phyloP scores from a whole-genome alignment of 2,888 invertebrate species.

The Xestia c-nigrum region DNA sequence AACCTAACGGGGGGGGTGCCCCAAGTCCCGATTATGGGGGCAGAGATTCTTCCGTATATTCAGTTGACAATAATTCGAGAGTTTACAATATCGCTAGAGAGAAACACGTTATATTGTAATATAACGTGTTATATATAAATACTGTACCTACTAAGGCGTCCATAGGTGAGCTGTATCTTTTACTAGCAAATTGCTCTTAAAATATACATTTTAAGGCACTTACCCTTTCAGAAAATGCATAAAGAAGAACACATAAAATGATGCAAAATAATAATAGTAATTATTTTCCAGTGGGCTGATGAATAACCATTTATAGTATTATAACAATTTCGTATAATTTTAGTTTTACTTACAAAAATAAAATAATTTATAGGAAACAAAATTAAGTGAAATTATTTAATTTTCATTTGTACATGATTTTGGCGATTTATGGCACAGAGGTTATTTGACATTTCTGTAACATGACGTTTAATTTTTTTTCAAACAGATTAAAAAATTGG shows the following conservation, averaged over 20 bases:
- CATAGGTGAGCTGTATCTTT: too few relatives aligned
- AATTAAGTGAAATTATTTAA: background rate
- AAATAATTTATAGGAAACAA: background rate
- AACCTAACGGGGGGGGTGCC: too few relatives aligned
- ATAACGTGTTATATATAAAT: too few relatives aligned
- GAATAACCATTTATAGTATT: background rate
- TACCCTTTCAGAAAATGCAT: slow-evolving; percentile 5
- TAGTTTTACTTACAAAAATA: slow-evolving; percentile 3
- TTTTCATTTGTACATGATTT: background rate
- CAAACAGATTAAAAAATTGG: background rate
- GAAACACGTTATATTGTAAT: too few relatives aligned
- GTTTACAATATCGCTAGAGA: too few relatives aligned
- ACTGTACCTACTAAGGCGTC: too few relatives aligned
- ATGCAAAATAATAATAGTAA: background rate
- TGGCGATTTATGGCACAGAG: background rate
- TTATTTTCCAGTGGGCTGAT: background rate
- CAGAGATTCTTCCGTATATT: too few relatives aligned
- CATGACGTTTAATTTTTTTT: background rate
- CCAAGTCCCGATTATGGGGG: too few relatives aligned
- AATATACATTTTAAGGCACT: background rate
- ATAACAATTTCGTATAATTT: background rate
- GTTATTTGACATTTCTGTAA: background rate
- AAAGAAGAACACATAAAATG: background rate
- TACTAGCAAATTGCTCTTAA: background rate
- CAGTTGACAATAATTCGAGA: too few relatives aligned